Evolutionary conservation across 2,888 invertebrate genomes (phyloP), one percentile per base, ranked within the genome.

Genomic region (Eurytoma adleriae): DNA sequence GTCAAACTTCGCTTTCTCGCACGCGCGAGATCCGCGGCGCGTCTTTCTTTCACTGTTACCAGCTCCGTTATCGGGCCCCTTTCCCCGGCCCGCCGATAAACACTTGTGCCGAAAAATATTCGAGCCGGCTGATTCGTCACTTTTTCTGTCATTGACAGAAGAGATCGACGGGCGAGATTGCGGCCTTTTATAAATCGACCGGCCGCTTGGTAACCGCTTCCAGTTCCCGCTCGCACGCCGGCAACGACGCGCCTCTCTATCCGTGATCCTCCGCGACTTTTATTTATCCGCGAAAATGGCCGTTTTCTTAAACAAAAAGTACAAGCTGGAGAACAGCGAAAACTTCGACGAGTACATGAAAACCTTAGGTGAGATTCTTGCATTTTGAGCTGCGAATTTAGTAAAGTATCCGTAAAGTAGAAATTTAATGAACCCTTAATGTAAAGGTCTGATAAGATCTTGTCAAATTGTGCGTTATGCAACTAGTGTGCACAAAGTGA

Each of bases 291-390:
- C 54, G 56, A 79, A 69, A 66, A 83, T 83, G 81, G 48, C 73
- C 12, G 50, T 20, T 20, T 91, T 92, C 86, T 86, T 91, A 14
- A 96, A 95, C 90, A 96, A 95, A 92, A 95, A 95, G 90, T 97
- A 95, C 93, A 96, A 96, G 90, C 93, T 97, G 91, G 91, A 92
- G 82, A 93, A 93, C 81, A 95, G 95, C 86, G 96, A 96, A 84
- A 96, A 96, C 89, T 97, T 97, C 91, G 97, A 97, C 87, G 96
- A 96, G 80, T 96, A 96, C 92, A 95, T 97, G 96, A 96, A 96
- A 92, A 93, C 94, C 70, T 91, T 96, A 83, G 96, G 96, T 96
- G 89, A 95, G 95, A 79, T 40, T 40, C 40, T 40, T 40, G 40
- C 10, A 10, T 10, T 40, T 40, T 10, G 10, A 40, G 10, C 10